Conservation (phyloP, 1,140 invertebrate species). For the Drosophila mojavensis region DNA sequence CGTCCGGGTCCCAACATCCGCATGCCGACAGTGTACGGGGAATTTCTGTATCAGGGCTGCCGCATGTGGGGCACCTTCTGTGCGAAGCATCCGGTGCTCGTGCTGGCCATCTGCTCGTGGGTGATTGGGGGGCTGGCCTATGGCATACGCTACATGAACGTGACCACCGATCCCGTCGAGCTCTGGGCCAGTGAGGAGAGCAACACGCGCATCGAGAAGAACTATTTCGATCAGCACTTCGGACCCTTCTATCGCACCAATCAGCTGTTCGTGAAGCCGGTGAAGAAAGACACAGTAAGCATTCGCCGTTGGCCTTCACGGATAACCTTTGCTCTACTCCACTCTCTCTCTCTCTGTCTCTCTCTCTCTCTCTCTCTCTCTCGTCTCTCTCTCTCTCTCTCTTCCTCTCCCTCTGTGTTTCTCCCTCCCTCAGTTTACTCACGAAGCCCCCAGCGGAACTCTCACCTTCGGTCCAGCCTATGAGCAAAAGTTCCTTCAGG, state of each 20-base stretch:
- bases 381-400: neutral
- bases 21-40: slow-evolving; percentile 66
- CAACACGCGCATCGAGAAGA: slow-evolving; percentile 90
- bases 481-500: slow-evolving; percentile 88
- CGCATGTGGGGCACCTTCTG: slow-evolving; percentile 86
- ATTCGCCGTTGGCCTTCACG: neutral
- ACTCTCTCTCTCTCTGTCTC: neutral
- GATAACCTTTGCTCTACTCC: too few relatives aligned
- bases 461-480: slow-evolving; percentile 88
- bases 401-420: neutral
- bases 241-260: slow-evolving; percentile 96
- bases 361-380: neutral
- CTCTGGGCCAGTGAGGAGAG: slow-evolving; percentile 94
- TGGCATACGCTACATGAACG: slow-evolving; percentile 87
- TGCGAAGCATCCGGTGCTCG: slow-evolving; percentile 87
- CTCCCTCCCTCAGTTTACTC: slow-evolving; percentile 59
- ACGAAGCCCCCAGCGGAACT: slow-evolving; percentile 65
- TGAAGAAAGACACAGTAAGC: slow-evolving; percentile 68
- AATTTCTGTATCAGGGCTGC: slow-evolving; percentile 85
- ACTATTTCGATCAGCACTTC: slow-evolving; percentile 93
- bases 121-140: slow-evolving; percentile 86
- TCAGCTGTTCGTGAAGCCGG: slow-evolving; percentile 89
- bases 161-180: slow-evolving; percentile 94
- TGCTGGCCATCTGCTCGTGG: slow-evolving; percentile 87
- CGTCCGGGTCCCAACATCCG: slow-evolving; percentile 17